Conservation (phyloP, 2,113 vertebrate genomes). For the Semicossyphus pulcher region DNA sequence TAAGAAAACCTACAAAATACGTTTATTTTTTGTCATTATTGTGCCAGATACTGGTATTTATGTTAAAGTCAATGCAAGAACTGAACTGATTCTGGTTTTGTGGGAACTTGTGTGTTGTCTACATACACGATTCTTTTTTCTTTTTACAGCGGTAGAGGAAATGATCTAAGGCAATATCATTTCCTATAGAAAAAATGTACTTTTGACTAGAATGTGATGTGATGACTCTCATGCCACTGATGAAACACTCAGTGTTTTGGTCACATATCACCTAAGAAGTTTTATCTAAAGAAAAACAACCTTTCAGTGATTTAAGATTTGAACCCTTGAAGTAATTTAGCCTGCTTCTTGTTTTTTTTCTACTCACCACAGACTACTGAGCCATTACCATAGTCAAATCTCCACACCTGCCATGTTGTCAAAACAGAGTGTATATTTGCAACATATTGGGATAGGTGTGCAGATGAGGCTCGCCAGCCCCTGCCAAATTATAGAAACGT, state of each 20-base stretch:
- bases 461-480: constrained; percentile 20
- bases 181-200: too few relatives aligned
- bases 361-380: not conserved
- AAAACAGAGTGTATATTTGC: constrained; percentile 34
- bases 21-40: too few relatives aligned
- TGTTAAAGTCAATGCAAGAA: too few relatives aligned
- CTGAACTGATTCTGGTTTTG: too few relatives aligned
- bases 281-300: not conserved
- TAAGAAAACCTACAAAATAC: too few relatives aligned
- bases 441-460: constrained; percentile 20
- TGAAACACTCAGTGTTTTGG: not conserved
- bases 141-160: too few relatives aligned
- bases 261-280: not conserved
- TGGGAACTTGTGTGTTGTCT: too few relatives aligned
- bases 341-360: not conserved
- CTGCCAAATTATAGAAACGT: constrained; percentile 32
- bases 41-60: too few relatives aligned
- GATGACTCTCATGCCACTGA: not conserved
- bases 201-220: not conserved
- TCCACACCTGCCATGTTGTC: constrained; percentile 38
- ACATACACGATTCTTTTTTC: too few relatives aligned
- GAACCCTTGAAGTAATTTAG: constrained; percentile 5
- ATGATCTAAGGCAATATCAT: too few relatives aligned
- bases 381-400: constrained; percentile 40
- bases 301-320: not conserved